Base-by-base conservation (phyloP, 2,113 vertebrate species). In the Casuarius casuarius region DNA sequence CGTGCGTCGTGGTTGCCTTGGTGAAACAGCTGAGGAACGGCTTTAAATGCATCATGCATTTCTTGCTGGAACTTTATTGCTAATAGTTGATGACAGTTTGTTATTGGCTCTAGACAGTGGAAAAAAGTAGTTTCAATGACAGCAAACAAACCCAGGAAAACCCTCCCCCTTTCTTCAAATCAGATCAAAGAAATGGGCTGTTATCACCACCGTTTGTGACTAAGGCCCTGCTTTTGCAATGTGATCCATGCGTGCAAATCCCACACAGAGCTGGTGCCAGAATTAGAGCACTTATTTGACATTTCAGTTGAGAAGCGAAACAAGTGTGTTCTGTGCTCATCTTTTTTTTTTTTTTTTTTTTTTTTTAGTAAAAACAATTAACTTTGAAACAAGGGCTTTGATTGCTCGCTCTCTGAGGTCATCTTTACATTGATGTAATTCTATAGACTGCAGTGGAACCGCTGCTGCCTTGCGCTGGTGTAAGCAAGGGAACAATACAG, bases 231-330 rank as follows among this genome's bases (percentile, higher is more conserved):
- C 22, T 94, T 83, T 13, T 83, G 86, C 74, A 96, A 73, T 0
- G 0, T 82, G 92, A 92, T 84, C 94, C 5, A 0, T 11, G 54
- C 67, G 75, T 80, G 67, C 67, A 90, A 95, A 90, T 67, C 87
- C 92, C 91, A 91, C 87, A 44, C 31, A 71, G 67, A 85, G 11
- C 22, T 0, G 84, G 71, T 86, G 72, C 54, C 82, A 67, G 82
- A 80, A 88, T 82, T 56, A 5, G 78, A 90, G 72, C 12, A 8
- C 80, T 92, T 44, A 73, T 87, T 63, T 87, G 87, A 85, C 75
- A n/a, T 91, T 91, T 91, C 78, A 67, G 40, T 12, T 86, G 77
- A 92, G 94, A 79, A 79, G n/a, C 54, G 61, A 75, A 92, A 94
- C 84, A 91, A 92, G 90, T 40, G 75, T 73, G 59, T 58, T 94